These are phyloP conservation scores for Tribolium madens DNA, from an alignment of 1,140 invertebrate genomes.

Conservation along the genomic window DNA sequence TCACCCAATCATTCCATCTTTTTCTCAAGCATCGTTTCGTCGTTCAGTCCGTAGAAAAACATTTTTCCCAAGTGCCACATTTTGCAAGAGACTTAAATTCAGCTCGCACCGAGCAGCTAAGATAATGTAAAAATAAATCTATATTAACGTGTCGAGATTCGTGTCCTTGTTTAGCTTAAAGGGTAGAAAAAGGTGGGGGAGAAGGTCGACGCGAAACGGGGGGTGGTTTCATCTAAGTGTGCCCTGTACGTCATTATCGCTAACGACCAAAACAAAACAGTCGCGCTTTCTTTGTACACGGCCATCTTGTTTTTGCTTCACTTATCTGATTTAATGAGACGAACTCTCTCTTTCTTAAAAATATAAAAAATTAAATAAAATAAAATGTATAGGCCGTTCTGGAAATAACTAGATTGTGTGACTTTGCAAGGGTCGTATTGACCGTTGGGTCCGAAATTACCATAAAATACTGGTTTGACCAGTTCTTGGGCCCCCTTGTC, in stretches of 20 bases:
- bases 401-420: neutral
- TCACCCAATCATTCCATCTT: neutral
- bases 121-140: slow-evolving; percentile 55
- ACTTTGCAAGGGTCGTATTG: neutral
- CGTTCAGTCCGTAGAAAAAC: slow-evolving; percentile 41
- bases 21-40: slow-evolving; percentile 6
- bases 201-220: slow-evolving; percentile 10
- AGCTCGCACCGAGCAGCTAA: slow-evolving; percentile 44
- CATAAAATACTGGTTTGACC: slow-evolving; percentile 46
- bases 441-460: slow-evolving; percentile 2
- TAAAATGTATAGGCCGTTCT: too few species aligned
- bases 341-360: neutral
- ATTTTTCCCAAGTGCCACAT: slow-evolving; percentile 59
- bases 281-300: slow-evolving; percentile 58
- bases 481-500: slow-evolving; percentile 32
- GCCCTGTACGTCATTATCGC: slow-evolving; percentile 55
- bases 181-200: slow-evolving; percentile 22
- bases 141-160: slow-evolving; percentile 48
- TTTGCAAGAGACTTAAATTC: slow-evolving; percentile 57
- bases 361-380: too few species aligned
- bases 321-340: slow-evolving; percentile 57
- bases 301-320: slow-evolving; percentile 61
- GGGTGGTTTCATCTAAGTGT: slow-evolving; percentile 40
- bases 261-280: slow-evolving; percentile 62
- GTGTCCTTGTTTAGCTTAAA: slow-evolving; percentile 28